Conservation (phyloP, 2,113 vertebrate genomes). For the Sus scrofa region DNA sequence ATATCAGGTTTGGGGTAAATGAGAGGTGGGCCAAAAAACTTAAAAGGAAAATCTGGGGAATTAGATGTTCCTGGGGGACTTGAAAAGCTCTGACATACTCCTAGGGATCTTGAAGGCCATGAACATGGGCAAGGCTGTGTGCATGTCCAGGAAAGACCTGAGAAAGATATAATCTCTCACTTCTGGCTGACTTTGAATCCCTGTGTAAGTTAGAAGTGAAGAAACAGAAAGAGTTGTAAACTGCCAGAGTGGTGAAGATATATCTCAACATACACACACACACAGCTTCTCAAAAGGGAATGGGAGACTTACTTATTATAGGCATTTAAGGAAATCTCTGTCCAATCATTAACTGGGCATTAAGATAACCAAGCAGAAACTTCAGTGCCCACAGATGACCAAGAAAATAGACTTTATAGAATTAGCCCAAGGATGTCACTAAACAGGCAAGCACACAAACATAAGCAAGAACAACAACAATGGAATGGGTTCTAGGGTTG, state of each 20-base stretch:
- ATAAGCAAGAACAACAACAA: neutral
- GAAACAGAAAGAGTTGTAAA: neutral
- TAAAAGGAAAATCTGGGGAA: neutral
- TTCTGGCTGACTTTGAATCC: neutral
- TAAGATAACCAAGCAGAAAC: neutral
- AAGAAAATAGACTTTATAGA: neutral
- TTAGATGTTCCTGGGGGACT: neutral
- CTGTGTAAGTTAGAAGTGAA: neutral
- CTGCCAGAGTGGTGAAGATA: neutral
- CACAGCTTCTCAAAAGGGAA: neutral
- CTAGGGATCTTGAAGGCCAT: neutral
- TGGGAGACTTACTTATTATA: neutral
- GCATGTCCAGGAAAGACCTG: neutral
- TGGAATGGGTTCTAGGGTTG: neutral
- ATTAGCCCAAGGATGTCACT: neutral
- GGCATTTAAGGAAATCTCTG: neutral
- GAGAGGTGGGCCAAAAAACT: neutral
- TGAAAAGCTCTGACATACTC: neutral
- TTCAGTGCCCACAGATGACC: neutral
- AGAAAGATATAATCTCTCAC: neutral
- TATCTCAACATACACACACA: neutral
- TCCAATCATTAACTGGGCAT: neutral
- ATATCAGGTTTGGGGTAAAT: neutral
- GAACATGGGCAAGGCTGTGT: neutral
- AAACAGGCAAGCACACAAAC: neutral